phyloP scores from a whole-genome alignment of 2,113 vertebrate species.

The Phainopepla nitens region DNA sequence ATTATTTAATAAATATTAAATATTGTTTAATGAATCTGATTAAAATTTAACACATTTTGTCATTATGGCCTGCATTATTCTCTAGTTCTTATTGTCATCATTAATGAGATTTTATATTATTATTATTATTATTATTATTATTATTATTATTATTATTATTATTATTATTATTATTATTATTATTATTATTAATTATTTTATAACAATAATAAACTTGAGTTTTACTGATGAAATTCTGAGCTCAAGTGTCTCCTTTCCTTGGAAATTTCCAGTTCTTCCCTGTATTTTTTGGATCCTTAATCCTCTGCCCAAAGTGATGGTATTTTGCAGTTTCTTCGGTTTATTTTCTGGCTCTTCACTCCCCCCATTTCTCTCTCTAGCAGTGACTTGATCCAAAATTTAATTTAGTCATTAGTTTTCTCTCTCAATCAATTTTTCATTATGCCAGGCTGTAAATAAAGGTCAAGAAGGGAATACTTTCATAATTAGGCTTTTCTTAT shows the following conservation, averaged over 20 bases:
- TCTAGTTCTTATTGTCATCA: not conserved
- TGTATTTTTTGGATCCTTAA: not conserved
- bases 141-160: no score
- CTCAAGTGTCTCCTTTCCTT: not conserved
- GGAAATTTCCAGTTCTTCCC: not conserved
- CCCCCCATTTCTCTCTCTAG: not conserved
- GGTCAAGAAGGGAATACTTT: no score
- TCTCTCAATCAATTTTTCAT: not conserved
- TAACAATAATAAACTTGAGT: not conserved
- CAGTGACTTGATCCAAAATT: not conserved
- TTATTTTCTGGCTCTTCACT: not conserved
- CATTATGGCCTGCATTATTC: not conserved
- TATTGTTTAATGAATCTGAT: not conserved
- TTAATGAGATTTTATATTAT: no score
- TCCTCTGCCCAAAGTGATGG: not conserved
- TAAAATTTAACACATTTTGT: not conserved
- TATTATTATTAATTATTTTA: no score
- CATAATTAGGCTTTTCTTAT: not conserved
- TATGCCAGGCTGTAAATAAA: not conserved
- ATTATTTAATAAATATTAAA: not conserved
- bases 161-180: no score
- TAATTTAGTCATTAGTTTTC: not conserved
- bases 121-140: no score
- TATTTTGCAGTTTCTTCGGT: not conserved
- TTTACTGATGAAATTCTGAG: not conserved